phyloP scores from a whole-genome alignment of 2,888 invertebrate genomes.

The Tricholauxania praeusta region DNA sequence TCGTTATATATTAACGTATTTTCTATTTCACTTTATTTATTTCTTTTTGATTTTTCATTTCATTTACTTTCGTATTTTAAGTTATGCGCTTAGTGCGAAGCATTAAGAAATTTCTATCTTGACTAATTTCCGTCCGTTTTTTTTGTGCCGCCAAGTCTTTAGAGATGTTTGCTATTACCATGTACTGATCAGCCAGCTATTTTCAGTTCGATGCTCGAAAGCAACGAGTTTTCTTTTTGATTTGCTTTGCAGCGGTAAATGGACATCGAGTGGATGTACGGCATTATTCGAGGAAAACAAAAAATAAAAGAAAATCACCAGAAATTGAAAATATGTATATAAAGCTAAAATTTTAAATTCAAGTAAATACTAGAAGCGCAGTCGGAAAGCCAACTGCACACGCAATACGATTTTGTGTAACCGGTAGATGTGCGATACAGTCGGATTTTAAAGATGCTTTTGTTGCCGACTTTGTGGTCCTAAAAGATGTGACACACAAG shows the following conservation, averaged over 20 bases:
- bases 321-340: slow-evolving; percentile 11
- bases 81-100: slow-evolving; percentile 3
- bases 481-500: too few species aligned
- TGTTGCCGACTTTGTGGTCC: too few species aligned
- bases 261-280: slow-evolving; percentile 13
- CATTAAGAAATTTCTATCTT: slow-evolving; percentile 2
- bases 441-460: too few species aligned
- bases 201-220: slow-evolving; percentile 14
- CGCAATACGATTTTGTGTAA: not conserved
- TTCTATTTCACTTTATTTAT: not conserved
- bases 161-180: not conserved
- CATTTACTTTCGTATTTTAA: not conserved
- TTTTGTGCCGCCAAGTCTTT: not conserved
- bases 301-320: too few species aligned
- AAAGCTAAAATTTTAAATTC: not conserved
- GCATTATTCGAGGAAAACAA: not conserved
- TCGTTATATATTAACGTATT: not conserved
- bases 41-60: not conserved
- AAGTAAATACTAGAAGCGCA: too few species aligned
- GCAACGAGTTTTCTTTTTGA: not conserved
- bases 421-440: too few species aligned
- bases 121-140: slow-evolving; percentile 6
- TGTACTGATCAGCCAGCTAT: slow-evolving; percentile 14
- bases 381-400: not conserved
- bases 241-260: not conserved